phyloP scores from a whole-genome alignment of 2,113 vertebrate genomes.

The Muntiacus muntjak region DNA sequence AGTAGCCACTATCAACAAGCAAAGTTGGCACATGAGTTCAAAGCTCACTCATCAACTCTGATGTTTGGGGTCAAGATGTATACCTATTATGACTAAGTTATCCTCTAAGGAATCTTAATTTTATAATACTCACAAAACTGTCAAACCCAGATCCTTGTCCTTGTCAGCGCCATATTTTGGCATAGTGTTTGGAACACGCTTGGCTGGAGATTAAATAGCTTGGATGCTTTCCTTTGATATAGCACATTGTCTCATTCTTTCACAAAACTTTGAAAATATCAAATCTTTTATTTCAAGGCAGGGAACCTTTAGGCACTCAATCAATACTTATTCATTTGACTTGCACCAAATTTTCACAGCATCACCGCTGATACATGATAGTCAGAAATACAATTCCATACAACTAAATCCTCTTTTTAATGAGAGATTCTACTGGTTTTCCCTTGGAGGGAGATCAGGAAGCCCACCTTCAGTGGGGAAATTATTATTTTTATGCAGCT shows the following conservation, averaged over 20 bases:
- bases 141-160: background rate
- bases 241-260: background rate
- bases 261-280: constrained; percentile 25
- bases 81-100: background rate
- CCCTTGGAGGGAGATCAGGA: background rate
- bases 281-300: constrained; percentile 37
- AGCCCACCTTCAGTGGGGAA: background rate
- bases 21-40: background rate
- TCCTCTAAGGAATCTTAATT: background rate
- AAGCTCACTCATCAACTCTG: background rate
- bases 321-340: constrained; percentile 25
- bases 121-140: background rate
- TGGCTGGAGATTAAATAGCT: constrained; percentile 10
- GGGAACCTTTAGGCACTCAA: constrained; percentile 15
- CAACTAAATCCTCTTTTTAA: background rate
- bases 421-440: background rate
- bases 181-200: background rate
- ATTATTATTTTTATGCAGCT: background rate
- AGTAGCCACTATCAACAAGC: background rate
- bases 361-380: background rate
- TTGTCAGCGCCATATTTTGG: background rate
- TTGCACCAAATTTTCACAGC: constrained; percentile 23
- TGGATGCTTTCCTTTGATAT: background rate
- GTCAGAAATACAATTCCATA: background rate
- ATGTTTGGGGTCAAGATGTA: background rate